Evolutionary conservation across 2,113 vertebrate species (phyloP).

Genomic region (Phocoena sinus): DNA sequence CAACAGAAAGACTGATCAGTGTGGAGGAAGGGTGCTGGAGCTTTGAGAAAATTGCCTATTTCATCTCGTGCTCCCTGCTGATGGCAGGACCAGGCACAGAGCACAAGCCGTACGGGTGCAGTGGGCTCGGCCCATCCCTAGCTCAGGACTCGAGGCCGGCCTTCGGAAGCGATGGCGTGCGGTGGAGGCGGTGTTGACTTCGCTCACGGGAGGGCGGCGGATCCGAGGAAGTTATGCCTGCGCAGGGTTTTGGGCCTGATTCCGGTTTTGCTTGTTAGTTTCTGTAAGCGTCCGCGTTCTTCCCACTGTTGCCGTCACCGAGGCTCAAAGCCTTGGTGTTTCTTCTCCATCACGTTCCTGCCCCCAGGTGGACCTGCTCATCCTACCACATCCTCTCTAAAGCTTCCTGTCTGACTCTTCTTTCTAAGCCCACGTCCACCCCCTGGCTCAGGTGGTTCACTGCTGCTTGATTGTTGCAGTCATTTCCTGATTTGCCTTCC

Average conservation of each 20-base stretch:
- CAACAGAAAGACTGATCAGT: not conserved
- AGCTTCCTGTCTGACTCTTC: not conserved
- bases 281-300: not conserved
- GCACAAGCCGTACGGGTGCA: not conserved
- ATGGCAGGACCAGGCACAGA: not conserved
- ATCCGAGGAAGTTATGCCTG: not conserved
- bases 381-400: not conserved
- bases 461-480: fast-evolving
- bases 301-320: not conserved
- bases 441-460: not conserved
- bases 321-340: not conserved
- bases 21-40: not conserved
- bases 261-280: not conserved
- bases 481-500: not conserved
- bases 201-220: not conserved
- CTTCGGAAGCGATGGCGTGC: too few relatives aligned
- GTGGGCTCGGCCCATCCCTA: not conserved
- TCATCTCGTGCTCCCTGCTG: not conserved
- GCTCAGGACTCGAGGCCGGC: not conserved
- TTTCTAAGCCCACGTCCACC: not conserved
- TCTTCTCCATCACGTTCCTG: not conserved
- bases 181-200: not conserved
- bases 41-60: not conserved
- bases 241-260: not conserved
- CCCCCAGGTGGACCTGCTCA: not conserved